Evolutionary conservation across 2,113 vertebrate genomes (phyloP).

Genomic region (Neoarius graeffei): DNA sequence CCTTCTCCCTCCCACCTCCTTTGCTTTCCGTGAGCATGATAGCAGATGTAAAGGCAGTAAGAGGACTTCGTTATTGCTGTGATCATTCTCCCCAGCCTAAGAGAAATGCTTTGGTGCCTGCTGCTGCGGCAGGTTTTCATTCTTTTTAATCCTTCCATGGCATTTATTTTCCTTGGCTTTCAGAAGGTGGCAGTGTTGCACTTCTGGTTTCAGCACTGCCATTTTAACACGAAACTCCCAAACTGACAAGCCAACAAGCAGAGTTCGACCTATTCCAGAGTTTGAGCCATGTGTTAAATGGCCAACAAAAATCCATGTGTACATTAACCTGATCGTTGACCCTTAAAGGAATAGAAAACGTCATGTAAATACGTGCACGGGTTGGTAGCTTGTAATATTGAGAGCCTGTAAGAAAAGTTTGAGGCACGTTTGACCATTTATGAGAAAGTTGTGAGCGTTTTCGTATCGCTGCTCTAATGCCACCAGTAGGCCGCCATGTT

Average conservation of each 20-base stretch:
- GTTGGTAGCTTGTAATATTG: no score
- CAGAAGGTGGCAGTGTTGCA: constrained; percentile 73
- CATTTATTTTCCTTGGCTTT: constrained; percentile 59
- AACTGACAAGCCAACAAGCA: not conserved
- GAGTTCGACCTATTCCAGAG: constrained; percentile 6
- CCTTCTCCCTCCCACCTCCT: constrained; percentile 1
- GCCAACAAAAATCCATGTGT: constrained; percentile 4
- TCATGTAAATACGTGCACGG: no score
- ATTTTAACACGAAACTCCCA: not conserved
- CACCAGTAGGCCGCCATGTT: no score
- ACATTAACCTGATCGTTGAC: constrained; percentile 25
- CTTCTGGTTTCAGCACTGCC: constrained; percentile 46
- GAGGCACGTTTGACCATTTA: no score
- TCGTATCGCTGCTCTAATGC: no score
- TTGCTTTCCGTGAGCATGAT: not conserved
- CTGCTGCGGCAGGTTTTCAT: not conserved
- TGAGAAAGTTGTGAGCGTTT: no score
- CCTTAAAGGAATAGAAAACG: not conserved
- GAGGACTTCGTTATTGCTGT: constrained; percentile 15
- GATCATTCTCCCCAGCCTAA: constrained; percentile 2
- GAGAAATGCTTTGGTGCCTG: constrained; percentile 18
- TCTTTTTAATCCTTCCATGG: not conserved
- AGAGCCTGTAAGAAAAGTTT: no score
- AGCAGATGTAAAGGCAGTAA: constrained; percentile 29
- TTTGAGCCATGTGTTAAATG: constrained; percentile 6